Evolutionary conservation across 2,113 vertebrate species (phyloP), one percentile per base, ranked within the genome.

Genomic region (Hymenochirus boettgeri): DNA sequence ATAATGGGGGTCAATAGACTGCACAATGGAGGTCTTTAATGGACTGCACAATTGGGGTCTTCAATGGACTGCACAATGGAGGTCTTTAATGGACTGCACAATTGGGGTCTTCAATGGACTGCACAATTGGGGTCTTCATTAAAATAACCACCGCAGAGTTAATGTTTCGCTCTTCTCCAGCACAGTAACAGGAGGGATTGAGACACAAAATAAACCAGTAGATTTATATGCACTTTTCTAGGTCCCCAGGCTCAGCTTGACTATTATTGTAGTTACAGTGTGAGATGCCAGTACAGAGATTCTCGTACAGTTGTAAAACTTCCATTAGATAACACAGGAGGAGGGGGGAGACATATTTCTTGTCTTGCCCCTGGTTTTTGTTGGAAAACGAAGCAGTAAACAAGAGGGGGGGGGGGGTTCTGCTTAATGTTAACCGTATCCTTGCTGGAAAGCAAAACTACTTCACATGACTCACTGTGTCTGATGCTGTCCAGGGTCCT

Each of bases 261-360:
- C 67, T 74, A 79, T 80, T 76, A 75, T 69, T 53, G 65, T 51
- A 71, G 72, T 74, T 70, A 65, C 74, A 67, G 70, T 70, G 29
- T 31, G 70, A 76, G 62, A 19, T 31, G 62, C 55, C 23, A 52
- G 18, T 4, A 19, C 22, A 51, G 65, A 70, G 74, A 75, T 53
- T 71, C 71, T 72, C 62, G 59, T 79, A 70, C 65, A 69, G 61
- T 69, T 69, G 71, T 77, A 79, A 80, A 83, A 77, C 73, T 71
- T 73, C 4, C 48, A 74, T 79, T 74, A 77, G 74, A 73, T 70
- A 42, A 71, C 63, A 72, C 39, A 22, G 35, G 7, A 48, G 48
- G 52, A n/a, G n/a, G n/a, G n/a, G n/a, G n/a, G 22, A 26, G 53
- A 58, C 23, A 21, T 24, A 11, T 66, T 24, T 69, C 33, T 52